Base-by-base conservation (phyloP, 64 coral and sea anemone genomes). In the Anthopleura sola region DNA sequence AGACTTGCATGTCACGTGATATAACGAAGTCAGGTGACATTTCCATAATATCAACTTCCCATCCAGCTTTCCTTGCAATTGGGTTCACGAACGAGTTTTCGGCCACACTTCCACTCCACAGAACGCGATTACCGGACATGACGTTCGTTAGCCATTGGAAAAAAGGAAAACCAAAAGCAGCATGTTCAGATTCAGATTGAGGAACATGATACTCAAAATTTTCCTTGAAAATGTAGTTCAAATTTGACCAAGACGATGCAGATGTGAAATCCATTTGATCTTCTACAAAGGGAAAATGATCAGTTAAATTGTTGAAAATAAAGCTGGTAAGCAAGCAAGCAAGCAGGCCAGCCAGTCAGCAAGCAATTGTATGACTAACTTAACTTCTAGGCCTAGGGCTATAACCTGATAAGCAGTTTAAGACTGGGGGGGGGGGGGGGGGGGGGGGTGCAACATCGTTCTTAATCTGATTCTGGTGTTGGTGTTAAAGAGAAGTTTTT, bases 71-170 rank as follows among this genome's bases (percentile, higher is more conserved):
- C 10, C 80, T 49, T 11, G 38, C 1, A 19, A 29, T 33, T 29
- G 82, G 82, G 50, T 83, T 19, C 21, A 83, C 24, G 17, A 83
- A 56, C 6, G 49, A 32, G 2, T 39, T 60, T 83, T 83, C 82
- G 23, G 55, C 46, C n/a, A 83, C 14, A 83, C 82, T 83, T 83
- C 82, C 82, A 55, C 82, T 83, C 82, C 82, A 83, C 17, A 83
- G 18, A 38, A 58, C 7, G 6, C 39, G 28, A 20, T 23, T 56
- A 18, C 82, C 82, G 8, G 55, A 83, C n/a, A 83, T 38, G 36
- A 79, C 10, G 39, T 44, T 18, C 13, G 66, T 71, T 32, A 34
- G 10, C 14, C 14, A 71, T 28, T 71, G 66, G 66, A 71, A 71
- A 32, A 71, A 71, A 13, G 26, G 31, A 1, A 71, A 33, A 16